Evolutionary conservation across 2,113 vertebrate species (phyloP).

Genomic region (Catharus minimus): DNA sequence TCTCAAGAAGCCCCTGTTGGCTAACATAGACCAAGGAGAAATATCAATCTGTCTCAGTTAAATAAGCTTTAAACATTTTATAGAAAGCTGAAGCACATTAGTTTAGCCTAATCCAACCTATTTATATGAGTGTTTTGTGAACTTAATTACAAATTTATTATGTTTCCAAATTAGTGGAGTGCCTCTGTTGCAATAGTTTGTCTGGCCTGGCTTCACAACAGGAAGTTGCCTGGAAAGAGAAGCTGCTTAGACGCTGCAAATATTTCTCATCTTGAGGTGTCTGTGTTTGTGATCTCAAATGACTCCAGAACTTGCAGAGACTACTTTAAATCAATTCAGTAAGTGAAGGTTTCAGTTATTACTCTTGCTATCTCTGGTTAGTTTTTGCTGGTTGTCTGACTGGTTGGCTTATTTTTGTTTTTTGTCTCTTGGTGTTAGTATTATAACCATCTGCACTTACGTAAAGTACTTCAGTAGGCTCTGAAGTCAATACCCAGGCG

Average conservation of each 20-base stretch:
- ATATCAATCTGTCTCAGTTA: background rate
- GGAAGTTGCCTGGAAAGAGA: background rate
- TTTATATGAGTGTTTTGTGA: slow-evolving; percentile 11
- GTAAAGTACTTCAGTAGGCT: background rate
- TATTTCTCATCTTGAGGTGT: background rate
- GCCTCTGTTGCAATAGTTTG: background rate
- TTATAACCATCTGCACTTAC: accelerated
- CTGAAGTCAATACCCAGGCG: background rate
- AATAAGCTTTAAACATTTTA: slow-evolving; percentile 2
- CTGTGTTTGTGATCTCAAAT: background rate
- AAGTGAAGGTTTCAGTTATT: background rate
- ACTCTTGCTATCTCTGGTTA: background rate
- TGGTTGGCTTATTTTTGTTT: background rate
- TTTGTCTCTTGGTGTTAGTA: background rate
- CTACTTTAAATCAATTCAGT: background rate
- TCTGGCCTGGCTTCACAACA: background rate
- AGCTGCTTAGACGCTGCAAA: background rate
- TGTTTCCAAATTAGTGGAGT: background rate
- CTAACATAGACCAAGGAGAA: background rate
- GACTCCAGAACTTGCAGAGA: background rate
- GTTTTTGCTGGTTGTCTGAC: background rate
- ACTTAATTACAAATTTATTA: background rate
- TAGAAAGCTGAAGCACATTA: slow-evolving; percentile 1
- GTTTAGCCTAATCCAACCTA: background rate
- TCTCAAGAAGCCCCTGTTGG: background rate